Conservation (phyloP, 2,113 vertebrate genomes). For the Machaerirhynchus nigripectus region DNA sequence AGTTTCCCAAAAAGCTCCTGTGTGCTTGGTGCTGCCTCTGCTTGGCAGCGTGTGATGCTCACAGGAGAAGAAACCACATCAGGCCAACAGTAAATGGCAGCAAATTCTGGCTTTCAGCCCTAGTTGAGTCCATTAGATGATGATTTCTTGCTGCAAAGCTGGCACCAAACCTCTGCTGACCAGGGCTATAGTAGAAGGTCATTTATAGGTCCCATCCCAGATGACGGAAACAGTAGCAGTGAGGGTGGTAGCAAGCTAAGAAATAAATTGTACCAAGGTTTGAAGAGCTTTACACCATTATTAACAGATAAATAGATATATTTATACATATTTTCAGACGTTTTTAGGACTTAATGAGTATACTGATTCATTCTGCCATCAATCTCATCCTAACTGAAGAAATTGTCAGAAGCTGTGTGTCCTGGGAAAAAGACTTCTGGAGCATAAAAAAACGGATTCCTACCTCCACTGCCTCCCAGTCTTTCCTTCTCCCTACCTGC, state of each 20-base stretch:
- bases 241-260: neutral
- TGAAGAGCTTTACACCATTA: neutral
- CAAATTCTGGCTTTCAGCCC: neutral
- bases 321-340: neutral
- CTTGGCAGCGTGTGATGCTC: neutral
- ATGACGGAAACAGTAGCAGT: neutral
- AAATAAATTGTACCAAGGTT: neutral
- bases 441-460: neutral
- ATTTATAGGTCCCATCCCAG: neutral
- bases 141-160: slow-evolving; percentile 11
- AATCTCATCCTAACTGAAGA: neutral
- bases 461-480: neutral
- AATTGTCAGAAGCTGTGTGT: neutral
- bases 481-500: neutral
- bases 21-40: neutral
- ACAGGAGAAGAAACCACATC: neutral
- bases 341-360: neutral
- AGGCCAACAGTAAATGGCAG: neutral
- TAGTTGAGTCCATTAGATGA: neutral
- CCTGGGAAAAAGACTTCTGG: neutral
- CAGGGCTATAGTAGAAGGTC: neutral
- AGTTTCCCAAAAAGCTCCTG: neutral
- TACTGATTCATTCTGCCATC: neutral
- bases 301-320: neutral
- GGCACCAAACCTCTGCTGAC: neutral